Evolutionary conservation across 2,113 vertebrate genomes (phyloP), one percentile per base, ranked within the genome.

Genomic region (Daubentonia madagascariensis): DNA sequence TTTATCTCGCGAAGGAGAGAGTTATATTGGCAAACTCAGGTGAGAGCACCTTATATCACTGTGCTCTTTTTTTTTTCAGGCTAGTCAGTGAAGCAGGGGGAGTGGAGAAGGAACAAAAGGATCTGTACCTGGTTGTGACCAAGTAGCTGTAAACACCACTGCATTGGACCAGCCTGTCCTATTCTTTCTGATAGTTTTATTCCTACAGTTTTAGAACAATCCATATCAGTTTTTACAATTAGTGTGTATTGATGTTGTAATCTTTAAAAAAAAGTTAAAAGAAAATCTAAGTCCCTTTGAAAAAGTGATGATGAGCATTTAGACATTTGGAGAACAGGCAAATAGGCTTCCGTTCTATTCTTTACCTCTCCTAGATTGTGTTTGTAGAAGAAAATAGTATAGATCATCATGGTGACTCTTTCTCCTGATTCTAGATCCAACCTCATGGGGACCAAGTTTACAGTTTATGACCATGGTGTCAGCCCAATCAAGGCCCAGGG

Each of bases 391-490:
- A 94, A 52, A 57, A 86, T 94, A 72, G 22, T 45, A 25, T 6
- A 93, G 65, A 89, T 85, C 28, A 54, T 94, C 84, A 37, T 37
- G 75, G 22, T 97, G 67, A 78, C 81, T 96, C 50, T 98, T 28
- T 97, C 75, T 97, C 52, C 91, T 97, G 78, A 67, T 63, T 48
- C 57, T 97, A 99, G 99, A 98, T 99, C 99, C 94, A 99, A 99
- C 98, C 99, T 99, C 85, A 99, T 99, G 99, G 99, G 99, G 88
- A 99, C 99, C 65, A 99, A 99, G 98, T 99, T 99, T 98, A 99
- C 99, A 0, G 99, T 99, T 63, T 99, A 99, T 54, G 99, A 99
- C 98, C 99, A 98, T 6, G 99, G 99, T 40, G 98, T 99, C 88
- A 99, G 99, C 96, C 99, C 99, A 7, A 50, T 98, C 94, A 99